Conservation (phyloP, 2,113 vertebrate genomes). For the Eublepharis macularius region DNA sequence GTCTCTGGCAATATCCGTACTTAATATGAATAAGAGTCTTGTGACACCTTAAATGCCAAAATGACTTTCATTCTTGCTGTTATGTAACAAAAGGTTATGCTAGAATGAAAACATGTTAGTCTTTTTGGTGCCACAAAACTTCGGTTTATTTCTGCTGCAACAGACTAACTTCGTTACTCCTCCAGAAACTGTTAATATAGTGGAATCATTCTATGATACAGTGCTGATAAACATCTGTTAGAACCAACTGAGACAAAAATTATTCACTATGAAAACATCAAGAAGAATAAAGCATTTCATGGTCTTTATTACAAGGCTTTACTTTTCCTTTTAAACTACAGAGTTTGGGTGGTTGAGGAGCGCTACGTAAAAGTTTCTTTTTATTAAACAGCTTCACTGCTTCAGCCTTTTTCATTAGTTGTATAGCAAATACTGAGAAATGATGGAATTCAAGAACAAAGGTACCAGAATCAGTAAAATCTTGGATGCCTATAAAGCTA, state of each 20-base stretch:
- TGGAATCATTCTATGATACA: rapidly evolving
- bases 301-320: neutral
- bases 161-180: too few species aligned
- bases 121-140: too few species aligned
- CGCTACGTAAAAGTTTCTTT: neutral
- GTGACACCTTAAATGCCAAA: too few species aligned
- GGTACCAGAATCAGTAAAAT: neutral
- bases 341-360: neutral
- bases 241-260: neutral
- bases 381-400: conserved; percentile 38
- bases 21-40: too few species aligned
- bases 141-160: too few species aligned
- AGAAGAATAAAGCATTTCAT: neutral
- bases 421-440: neutral
- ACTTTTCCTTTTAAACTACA: neutral
- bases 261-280: rapidly evolving
- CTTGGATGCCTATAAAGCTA: conserved; percentile 27
- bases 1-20: neutral
- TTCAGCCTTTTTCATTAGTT: conserved; percentile 24
- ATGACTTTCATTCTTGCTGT: too few species aligned
- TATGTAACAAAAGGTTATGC: too few species aligned
- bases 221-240: rapidly evolving
- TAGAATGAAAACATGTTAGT: too few species aligned
- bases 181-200: neutral
- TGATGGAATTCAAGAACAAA: neutral